Conservation (phyloP, 2,113 vertebrate species). For the Carassius auratus region DNA sequence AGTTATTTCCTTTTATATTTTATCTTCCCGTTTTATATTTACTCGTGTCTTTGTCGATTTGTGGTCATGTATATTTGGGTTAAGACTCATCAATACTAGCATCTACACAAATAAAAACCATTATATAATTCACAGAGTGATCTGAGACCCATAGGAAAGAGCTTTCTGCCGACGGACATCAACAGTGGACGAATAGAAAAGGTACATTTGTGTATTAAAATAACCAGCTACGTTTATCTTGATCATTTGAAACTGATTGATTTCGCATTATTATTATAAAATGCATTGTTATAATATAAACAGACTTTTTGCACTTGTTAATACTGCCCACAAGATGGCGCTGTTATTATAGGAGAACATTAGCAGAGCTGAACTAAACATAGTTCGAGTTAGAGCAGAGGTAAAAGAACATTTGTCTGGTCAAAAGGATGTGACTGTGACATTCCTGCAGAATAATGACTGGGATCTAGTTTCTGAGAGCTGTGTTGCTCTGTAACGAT, state of each 20-base stretch:
- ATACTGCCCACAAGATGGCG: slow-evolving; percentile 68
- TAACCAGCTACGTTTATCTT: not conserved
- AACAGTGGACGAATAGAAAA: slow-evolving; percentile 94
- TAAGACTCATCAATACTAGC: not conserved
- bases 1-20: slow-evolving; percentile 59
- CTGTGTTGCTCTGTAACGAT: not conserved
- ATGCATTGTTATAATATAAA: not conserved
- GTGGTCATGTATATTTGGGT: not conserved
- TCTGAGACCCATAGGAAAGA: slow-evolving; percentile 91
- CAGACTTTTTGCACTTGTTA: slow-evolving; percentile 35
- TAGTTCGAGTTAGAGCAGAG: not conserved
- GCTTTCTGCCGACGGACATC: slow-evolving; percentile 88
- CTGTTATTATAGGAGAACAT: slow-evolving; percentile 19
- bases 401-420: not conserved
- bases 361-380: not conserved
- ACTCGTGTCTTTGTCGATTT: not conserved
- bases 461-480: not conserved
- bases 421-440: not conserved
- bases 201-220: slow-evolving; percentile 71
- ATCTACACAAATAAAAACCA: not conserved
- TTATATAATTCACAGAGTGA: slow-evolving; percentile 84
- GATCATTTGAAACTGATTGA: not conserved
- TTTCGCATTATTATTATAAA: too few relatives aligned
- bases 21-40: not conserved
- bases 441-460: not conserved